These are phyloP conservation scores for Emydura subglobosa DNA, from an alignment of 2,113 vertebrate species.

Conservation along the genomic window DNA sequence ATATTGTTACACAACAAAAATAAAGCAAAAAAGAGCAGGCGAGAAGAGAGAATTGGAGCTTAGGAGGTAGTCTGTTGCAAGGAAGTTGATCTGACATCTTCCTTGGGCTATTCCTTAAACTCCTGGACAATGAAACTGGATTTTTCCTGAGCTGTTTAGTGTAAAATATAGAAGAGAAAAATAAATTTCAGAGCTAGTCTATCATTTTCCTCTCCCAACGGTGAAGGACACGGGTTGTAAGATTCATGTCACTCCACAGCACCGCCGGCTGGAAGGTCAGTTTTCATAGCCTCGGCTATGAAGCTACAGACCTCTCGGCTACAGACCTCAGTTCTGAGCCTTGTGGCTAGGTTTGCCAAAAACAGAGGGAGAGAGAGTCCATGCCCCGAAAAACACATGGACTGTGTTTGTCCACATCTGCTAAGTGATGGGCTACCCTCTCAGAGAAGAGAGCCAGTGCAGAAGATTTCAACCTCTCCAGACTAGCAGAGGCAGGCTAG, in stretches of 20 bases:
- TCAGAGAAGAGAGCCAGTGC: background rate
- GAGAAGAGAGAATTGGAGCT: fast-evolving
- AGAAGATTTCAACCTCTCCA: background rate
- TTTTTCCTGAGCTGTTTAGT: background rate
- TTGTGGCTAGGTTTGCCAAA: background rate
- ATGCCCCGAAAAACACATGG: background rate
- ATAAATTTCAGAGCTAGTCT: background rate
- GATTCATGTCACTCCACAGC: background rate
- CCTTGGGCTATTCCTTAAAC: background rate
- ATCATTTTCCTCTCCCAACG: background rate
- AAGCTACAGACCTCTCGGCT: background rate
- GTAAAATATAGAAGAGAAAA: background rate
- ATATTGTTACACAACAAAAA: fast-evolving
- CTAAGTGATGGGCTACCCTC: background rate
- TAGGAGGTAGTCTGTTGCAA: background rate
- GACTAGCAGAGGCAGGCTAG: background rate
- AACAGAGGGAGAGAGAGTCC: background rate
- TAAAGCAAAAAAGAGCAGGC: background rate
- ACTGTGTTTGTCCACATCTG: background rate
- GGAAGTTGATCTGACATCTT: background rate
- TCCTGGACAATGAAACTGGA: background rate
- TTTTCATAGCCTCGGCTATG: background rate
- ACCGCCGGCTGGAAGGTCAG: background rate
- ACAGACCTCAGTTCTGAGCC: background rate
- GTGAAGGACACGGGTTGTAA: background rate